phyloP scores from a whole-genome alignment of 1,140 invertebrate genomes.

The Saccostrea echinata region DNA sequence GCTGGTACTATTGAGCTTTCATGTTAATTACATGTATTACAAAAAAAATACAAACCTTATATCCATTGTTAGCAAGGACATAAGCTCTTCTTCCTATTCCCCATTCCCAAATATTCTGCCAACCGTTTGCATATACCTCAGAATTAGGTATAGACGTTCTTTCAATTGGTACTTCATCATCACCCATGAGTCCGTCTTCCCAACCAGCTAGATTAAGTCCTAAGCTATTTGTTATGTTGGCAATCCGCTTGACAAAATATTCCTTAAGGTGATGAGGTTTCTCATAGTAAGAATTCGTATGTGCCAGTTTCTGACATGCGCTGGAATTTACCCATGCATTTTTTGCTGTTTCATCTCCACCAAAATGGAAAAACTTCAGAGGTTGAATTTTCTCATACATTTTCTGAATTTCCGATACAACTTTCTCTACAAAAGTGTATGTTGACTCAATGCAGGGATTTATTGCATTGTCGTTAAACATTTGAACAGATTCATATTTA shows the following conservation, averaged over 20 bases:
- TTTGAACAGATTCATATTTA: slow-evolving; percentile 63
- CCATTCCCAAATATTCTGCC: slow-evolving; percentile 76
- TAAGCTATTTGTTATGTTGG: slow-evolving; percentile 55
- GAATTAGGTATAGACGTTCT: slow-evolving; percentile 43
- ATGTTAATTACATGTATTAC: background rate
- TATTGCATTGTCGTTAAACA: slow-evolving; percentile 70
- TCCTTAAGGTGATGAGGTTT: slow-evolving; percentile 57
- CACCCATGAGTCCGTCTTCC: slow-evolving; percentile 74
- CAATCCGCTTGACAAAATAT: slow-evolving; percentile 61
- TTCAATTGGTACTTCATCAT: slow-evolving; percentile 62
- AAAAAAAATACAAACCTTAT: slow-evolving; percentile 68
- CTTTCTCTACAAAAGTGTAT: slow-evolving; percentile 61
- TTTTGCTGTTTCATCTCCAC: slow-evolving; percentile 76
- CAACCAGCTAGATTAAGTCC: slow-evolving; percentile 70
- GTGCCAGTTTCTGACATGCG: slow-evolving; percentile 58
- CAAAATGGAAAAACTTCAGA: slow-evolving; percentile 72
- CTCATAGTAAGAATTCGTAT: background rate
- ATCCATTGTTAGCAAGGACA: slow-evolving; percentile 72
- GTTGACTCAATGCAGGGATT: slow-evolving; percentile 74
- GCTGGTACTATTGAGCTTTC: no score
- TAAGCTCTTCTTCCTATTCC: slow-evolving; percentile 67
- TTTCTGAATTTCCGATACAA: slow-evolving; percentile 61
- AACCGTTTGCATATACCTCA: slow-evolving; percentile 69
- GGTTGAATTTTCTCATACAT: slow-evolving; percentile 65
- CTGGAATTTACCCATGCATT: slow-evolving; percentile 70